A percentile compares a stretch with the other conserved stretches of the same genome.
These are phyloP conservation scores for Melanerpes formicivorus DNA, from an alignment of 2,113 vertebrate species.

Conservation along the genomic window DNA sequence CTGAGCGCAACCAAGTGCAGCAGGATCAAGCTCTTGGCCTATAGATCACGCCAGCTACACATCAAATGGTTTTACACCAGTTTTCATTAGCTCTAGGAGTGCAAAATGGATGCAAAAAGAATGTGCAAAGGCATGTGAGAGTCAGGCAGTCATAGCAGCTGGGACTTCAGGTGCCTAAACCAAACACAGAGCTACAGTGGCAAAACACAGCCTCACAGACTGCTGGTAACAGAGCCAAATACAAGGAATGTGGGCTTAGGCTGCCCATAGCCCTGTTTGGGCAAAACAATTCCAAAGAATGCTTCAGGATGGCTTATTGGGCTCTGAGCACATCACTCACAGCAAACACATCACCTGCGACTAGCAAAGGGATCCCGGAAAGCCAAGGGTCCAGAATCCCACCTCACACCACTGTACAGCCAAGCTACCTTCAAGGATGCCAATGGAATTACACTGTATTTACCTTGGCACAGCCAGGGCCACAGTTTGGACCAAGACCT, in stretches of 20 bases:
- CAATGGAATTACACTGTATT: slow-evolving; percentile 17
- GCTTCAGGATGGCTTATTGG: slow-evolving; percentile 59
- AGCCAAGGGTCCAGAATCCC: background rate
- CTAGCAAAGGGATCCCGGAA: background rate
- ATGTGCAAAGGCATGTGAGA: background rate
- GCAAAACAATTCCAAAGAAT: slow-evolving; percentile 16
- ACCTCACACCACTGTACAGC: slow-evolving; percentile 26
- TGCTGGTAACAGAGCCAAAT: background rate
- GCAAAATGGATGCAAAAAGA: background rate
- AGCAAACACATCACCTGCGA: slow-evolving; percentile 20
- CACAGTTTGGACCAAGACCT: slow-evolving; percentile 20
- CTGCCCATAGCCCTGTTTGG: background rate
- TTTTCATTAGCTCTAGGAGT: background rate
- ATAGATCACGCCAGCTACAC: background rate
- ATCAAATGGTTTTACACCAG: background rate
- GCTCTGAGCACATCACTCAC: background rate
- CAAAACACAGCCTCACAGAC: slow-evolving; percentile 1
- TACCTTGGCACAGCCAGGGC: slow-evolving; percentile 10
- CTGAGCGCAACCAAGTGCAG: background rate
- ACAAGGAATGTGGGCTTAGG: background rate
- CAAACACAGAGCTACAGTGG: background rate
- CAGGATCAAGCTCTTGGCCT: background rate
- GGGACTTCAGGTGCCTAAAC: slow-evolving; percentile 7
- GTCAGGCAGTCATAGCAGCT: background rate
- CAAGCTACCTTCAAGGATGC: slow-evolving; percentile 17